Percentiles rank a stretch among this genome's conserved stretches.
Evolutionary conservation across 2,113 vertebrate species (phyloP).

Genomic region (Synchiropus splendidus): DNA sequence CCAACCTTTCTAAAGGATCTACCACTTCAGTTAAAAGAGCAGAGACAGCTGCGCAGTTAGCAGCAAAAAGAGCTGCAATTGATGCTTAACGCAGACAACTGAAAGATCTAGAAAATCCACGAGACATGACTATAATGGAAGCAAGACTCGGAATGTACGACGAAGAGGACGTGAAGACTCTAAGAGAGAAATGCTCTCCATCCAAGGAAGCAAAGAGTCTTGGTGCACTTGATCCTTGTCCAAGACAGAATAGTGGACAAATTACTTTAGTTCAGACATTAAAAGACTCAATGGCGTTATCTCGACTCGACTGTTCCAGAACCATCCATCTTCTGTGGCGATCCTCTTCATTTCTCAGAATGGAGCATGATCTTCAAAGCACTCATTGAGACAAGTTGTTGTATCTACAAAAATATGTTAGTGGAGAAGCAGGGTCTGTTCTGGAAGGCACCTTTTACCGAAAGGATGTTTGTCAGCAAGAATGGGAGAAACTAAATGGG

Average conservation of each 20-base stretch:
- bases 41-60: slow-evolving; percentile 8
- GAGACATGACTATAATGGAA: slow-evolving; percentile 8
- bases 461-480: not conserved
- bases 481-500: not conserved
- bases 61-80: slow-evolving; percentile 7
- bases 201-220: no score
- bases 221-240: not conserved
- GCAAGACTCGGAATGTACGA: slow-evolving; percentile 2
- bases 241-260: not conserved
- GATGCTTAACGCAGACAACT: slow-evolving; percentile 8
- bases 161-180: not conserved
- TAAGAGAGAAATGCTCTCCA: not conserved
- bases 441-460: not conserved
- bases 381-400: not conserved
- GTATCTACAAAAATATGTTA: not conserved
- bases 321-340: not conserved
- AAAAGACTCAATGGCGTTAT: slow-evolving; percentile 2
- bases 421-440: not conserved
- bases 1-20: no score
- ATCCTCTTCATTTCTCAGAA: slow-evolving; percentile 1
- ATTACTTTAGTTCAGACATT: not conserved
- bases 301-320: slow-evolving; percentile 7
- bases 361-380: slow-evolving; percentile 3
- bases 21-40: no score
- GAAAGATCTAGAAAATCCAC: slow-evolving; percentile 15